These are phyloP conservation scores for Thaleichthys pacificus DNA, from an alignment of 2,797 vertebrate species.

Conservation along the genomic window DNA sequence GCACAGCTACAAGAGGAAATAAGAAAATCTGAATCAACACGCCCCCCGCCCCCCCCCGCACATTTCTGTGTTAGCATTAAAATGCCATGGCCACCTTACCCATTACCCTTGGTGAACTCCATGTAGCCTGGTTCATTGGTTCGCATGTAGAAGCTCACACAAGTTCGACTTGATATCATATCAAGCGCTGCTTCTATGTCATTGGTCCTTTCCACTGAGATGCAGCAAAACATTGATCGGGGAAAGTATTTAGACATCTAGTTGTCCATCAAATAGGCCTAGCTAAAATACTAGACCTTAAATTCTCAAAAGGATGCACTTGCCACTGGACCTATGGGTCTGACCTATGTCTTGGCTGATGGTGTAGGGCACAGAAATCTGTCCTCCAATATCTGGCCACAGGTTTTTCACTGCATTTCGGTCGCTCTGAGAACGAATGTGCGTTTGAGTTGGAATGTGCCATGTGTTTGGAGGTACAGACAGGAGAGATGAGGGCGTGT, in stretches of 20 bases:
- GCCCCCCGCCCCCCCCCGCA: not conserved
- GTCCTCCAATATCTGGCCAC: not conserved
- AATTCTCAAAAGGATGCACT: too few species aligned
- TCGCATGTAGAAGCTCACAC: slow-evolving; percentile 34
- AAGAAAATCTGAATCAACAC: not conserved
- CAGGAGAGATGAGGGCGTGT: too few species aligned
- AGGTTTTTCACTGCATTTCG: not conserved
- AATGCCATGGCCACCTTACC: slow-evolving; percentile 36
- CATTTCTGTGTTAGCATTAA: not conserved
- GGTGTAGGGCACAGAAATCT: not conserved
- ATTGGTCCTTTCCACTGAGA: not conserved
- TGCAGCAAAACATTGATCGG: not conserved
- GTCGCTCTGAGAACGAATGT: not conserved
- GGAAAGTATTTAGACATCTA: too few species aligned
- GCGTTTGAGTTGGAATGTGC: too few species aligned
- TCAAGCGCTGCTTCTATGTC: slow-evolving; percentile 37
- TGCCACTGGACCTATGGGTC: too few species aligned
- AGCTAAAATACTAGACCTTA: not conserved
- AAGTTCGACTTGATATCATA: slow-evolving; percentile 44
- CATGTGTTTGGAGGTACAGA: too few species aligned
- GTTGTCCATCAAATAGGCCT: too few species aligned
- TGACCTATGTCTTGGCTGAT: not conserved
- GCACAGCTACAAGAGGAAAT: slow-evolving; percentile 57
- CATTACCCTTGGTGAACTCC: slow-evolving; percentile 1
- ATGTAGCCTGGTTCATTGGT: slow-evolving; percentile 37